A percentile compares a stretch with the other conserved stretches of the same genome.
phyloP scores from a whole-genome alignment of 2,113 vertebrate genomes.

The Anguilla japonica region DNA sequence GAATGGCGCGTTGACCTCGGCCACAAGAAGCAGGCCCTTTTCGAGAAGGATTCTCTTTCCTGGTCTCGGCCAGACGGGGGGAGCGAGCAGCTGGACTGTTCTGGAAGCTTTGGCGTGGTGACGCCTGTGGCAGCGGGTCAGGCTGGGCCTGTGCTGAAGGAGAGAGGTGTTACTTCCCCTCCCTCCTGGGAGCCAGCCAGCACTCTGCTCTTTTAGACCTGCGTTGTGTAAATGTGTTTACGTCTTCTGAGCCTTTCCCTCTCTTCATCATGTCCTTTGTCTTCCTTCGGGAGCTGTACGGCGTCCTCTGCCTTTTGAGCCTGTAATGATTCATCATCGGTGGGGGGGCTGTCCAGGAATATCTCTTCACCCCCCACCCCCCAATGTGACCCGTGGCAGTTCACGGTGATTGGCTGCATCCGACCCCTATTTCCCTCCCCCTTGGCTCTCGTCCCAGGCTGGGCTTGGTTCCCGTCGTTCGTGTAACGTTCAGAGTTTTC shows the following conservation, averaged over 20 bases:
- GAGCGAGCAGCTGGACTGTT: too few relatives aligned
- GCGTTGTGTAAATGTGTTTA: too few relatives aligned
- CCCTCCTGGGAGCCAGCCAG: too few relatives aligned
- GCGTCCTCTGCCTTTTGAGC: background rate
- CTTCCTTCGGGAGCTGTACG: background rate
- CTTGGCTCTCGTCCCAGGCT: background rate
- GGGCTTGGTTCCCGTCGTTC: background rate
- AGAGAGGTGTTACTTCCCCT: too few relatives aligned
- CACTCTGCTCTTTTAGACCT: too few relatives aligned
- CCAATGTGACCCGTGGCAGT: background rate
- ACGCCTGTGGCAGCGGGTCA: too few relatives aligned
- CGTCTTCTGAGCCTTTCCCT: background rate
- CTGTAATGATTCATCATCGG: background rate
- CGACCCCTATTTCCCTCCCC: background rate
- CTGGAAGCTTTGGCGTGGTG: too few relatives aligned
- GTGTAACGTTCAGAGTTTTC: background rate
- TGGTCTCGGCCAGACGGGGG: too few relatives aligned
- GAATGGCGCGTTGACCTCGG: background rate
- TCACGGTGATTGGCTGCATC: background rate
- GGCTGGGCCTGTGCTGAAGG: too few relatives aligned
- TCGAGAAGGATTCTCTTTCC: too few relatives aligned
- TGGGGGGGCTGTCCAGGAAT: background rate
- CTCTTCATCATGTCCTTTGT: background rate
- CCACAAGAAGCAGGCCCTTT: background rate
- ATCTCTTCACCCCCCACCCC: background rate